Evolutionary conservation across 1,140 invertebrate genomes (phyloP).

Genomic region (Panulirus ornatus): DNA sequence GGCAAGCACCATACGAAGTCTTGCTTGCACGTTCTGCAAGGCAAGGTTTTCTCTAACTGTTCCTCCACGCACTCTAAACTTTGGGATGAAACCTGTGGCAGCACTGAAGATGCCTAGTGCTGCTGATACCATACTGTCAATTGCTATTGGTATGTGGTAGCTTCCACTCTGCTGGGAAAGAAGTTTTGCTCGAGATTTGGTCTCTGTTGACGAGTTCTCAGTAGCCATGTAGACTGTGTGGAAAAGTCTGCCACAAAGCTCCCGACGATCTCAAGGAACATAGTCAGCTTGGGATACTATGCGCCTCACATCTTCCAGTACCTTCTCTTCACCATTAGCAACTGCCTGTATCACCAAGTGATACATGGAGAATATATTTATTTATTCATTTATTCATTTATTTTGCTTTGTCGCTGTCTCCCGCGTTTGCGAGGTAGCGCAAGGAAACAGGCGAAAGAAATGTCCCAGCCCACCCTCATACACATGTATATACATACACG

Average conservation of each 20-base stretch:
- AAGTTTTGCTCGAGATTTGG: conserved; percentile 87
- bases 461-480: too few relatives aligned
- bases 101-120: conserved; percentile 91
- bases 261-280: conserved; percentile 88
- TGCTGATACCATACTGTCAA: conserved; percentile 91
- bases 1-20: conserved; percentile 95
- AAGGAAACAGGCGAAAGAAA: too few relatives aligned
- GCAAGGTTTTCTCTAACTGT: conserved; percentile 95
- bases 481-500: too few relatives aligned
- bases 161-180: conserved; percentile 89
- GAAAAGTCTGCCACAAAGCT: conserved; percentile 92
- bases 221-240: conserved; percentile 99
- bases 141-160: conserved; percentile 92
- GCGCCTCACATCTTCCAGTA: conserved; percentile 89
- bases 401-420: too few relatives aligned
- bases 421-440: too few relatives aligned
- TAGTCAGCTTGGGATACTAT: conserved; percentile 92
- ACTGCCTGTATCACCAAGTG: too few relatives aligned
- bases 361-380: too few relatives aligned
- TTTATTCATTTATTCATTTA: too few relatives aligned
- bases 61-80: conserved; percentile 87
- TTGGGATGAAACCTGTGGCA: conserved; percentile 88
- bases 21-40: conserved; percentile 97
- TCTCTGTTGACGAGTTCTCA: conserved; percentile 95
- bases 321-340: too few relatives aligned